Percentiles rank a stretch among this genome's conserved stretches.
Evolutionary conservation across 2,888 invertebrate genomes (phyloP).

Genomic region (Eilema sororculum): DNA sequence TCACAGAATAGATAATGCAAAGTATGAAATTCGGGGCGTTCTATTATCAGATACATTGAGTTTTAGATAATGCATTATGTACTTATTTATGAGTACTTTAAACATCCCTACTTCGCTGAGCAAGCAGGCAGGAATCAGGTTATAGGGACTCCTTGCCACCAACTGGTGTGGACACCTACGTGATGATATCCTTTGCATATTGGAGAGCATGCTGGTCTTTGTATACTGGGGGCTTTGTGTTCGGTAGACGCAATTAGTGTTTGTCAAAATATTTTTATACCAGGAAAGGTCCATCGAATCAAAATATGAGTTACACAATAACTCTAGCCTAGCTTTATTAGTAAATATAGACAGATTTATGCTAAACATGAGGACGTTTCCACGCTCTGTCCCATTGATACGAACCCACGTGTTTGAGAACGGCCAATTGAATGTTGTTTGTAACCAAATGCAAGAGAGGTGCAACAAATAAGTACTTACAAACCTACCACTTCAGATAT

Average conservation of each 20-base stretch:
- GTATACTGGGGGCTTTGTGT: neutral
- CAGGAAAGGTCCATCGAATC: conserved; percentile 65
- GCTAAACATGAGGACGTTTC: conserved; percentile 67
- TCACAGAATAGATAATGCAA: too few relatives aligned
- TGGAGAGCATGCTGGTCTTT: neutral
- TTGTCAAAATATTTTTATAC: conserved; percentile 72
- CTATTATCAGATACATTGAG: too few relatives aligned
- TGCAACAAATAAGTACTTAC: conserved; percentile 13
- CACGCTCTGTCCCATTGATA: conserved; percentile 62
- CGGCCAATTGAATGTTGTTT: conserved; percentile 44
- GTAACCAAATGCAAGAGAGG: conserved; percentile 30
- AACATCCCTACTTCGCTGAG: too few relatives aligned
- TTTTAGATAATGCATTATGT: too few relatives aligned
- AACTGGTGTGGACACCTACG: too few relatives aligned
- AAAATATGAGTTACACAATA: conserved; percentile 70
- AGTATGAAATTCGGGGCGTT: too few relatives aligned
- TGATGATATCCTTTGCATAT: too few relatives aligned
- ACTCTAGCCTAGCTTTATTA: conserved; percentile 70
- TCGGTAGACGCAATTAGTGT: conserved; percentile 23
- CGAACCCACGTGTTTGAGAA: conserved; percentile 54
- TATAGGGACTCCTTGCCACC: too few relatives aligned
- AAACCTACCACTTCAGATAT: neutral
- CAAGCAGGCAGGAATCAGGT: too few relatives aligned
- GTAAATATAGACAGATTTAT: conserved; percentile 72
- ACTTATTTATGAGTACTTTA: too few relatives aligned